Evolutionary conservation across 2,888 invertebrate species (phyloP), one percentile per base, ranked within the genome.

Genomic region (Deilephila elpenor): DNA sequence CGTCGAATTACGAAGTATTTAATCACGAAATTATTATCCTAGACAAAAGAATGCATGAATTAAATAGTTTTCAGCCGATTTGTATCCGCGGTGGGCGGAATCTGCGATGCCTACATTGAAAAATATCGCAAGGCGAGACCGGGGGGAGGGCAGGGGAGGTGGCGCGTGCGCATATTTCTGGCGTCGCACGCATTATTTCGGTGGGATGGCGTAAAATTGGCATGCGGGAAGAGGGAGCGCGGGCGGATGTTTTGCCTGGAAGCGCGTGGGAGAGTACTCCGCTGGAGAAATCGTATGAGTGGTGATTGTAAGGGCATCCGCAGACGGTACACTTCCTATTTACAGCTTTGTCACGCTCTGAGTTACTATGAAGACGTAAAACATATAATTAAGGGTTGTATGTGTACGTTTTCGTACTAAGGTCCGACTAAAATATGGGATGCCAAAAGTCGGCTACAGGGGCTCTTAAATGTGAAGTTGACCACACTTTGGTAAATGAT

Each of bases 151-250:
- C 19, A 32, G 56, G 25, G 56, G 32, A 19, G 56, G 51, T 59
- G 79, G 85, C 86, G 88, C 85, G 84, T 83, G 85, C 80, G 89
- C 84, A 87, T 91, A 91, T 91, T 92, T 91, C 83, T 85, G 88
- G 89, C 87, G 79, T 85, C 88, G 82, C 83, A 82, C 84, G 85
- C 86, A 89, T 91, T 91, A 93, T 93, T 93, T 92, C 88, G 80
- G 90, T 91, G 84, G 82, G 81, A 84, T 87, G 87, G 83, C 76
- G 86, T 87, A 88, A 89, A 92, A 91, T 88, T 88, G 85, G 87
- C 86, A 84, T 76, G 83, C 81, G 91, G 92, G 91, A 91, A 84
- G 89, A 84, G 85, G 83, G 87, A 81, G 89, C 89, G 74, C 83
- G 80, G 51, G 51, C 88, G 91, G 92, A 92, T 92, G 91, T 90